Evolutionary conservation across 2,797 vertebrate genomes (phyloP).

Genomic region (Parauchenoglanis ngamensis): DNA sequence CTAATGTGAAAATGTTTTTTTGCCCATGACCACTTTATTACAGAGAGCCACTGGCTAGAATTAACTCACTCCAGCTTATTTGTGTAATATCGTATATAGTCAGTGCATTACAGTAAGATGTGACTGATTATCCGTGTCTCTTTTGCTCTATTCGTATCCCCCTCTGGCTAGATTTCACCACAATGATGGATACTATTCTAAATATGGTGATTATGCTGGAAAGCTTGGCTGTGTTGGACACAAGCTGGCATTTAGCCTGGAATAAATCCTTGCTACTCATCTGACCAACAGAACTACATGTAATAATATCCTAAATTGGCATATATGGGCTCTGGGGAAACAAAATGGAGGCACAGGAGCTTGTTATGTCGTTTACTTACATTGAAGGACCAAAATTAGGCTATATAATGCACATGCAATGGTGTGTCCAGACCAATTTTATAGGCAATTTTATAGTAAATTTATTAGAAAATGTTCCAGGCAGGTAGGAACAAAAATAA

Average conservation of each 20-base stretch:
- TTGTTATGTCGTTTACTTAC: not conserved
- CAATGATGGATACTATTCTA: constrained; percentile 59
- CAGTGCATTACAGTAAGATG: constrained; percentile 14
- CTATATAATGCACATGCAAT: not conserved
- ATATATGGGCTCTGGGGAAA: constrained; percentile 58
- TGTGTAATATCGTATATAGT: not conserved
- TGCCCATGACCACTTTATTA: not conserved
- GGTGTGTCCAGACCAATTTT: not conserved
- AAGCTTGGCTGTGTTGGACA: constrained; percentile 60
- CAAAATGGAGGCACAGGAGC: constrained; percentile 53
- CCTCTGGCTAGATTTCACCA: constrained; percentile 57
- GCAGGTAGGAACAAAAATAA: not conserved
- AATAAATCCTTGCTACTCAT: constrained; percentile 59
- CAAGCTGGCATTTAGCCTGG: constrained; percentile 53
- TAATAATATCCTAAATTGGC: constrained; percentile 66
- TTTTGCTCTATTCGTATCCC: constrained; percentile 19
- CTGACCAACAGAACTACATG: constrained; percentile 55
- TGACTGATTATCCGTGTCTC: constrained; percentile 17
- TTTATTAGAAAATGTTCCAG: not conserved
- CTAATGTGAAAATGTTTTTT: not conserved
- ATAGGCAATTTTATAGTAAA: not conserved
- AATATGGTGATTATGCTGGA: constrained; percentile 63
- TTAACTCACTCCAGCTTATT: not conserved
- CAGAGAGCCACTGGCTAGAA: constrained; percentile 13
- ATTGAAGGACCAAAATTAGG: not conserved